Evolutionary conservation across 2,888 invertebrate species (phyloP).

Genomic region (Tiliacea citrago): DNA sequence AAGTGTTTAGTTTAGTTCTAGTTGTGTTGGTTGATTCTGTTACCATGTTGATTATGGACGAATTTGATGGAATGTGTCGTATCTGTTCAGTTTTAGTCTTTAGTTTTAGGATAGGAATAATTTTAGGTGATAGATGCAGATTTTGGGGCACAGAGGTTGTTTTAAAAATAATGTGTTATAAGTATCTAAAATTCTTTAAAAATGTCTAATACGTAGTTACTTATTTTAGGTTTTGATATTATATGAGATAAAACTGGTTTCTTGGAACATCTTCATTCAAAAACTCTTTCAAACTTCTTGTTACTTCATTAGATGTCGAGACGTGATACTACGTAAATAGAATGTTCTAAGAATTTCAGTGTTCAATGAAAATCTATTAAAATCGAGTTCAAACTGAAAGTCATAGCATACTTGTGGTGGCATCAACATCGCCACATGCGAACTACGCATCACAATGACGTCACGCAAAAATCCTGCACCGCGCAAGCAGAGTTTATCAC

Average conservation of each 20-base stretch:
- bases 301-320: background rate
- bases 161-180: background rate
- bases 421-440: no score
- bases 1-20: slow-evolving; percentile 19
- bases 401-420: background rate
- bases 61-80: slow-evolving; percentile 14
- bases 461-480: no score
- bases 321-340: background rate
- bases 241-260: background rate
- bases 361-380: slow-evolving; percentile 10
- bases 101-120: background rate
- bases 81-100: background rate
- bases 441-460: no score
- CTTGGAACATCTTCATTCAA: background rate
- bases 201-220: background rate
- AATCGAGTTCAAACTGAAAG: slow-evolving; percentile 18
- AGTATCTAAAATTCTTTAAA: background rate
- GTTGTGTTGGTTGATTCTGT: slow-evolving; percentile 13
- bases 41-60: slow-evolving; percentile 8
- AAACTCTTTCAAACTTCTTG: background rate
- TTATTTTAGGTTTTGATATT: no score
- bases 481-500: no score
- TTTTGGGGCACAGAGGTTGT: no score
- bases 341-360: background rate
- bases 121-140: no score